Percentiles rank a stretch among this genome's conserved stretches.
These are phyloP conservation scores for Nymphalis urticae DNA, from an alignment of 2,888 invertebrate species.

Conservation along the genomic window DNA sequence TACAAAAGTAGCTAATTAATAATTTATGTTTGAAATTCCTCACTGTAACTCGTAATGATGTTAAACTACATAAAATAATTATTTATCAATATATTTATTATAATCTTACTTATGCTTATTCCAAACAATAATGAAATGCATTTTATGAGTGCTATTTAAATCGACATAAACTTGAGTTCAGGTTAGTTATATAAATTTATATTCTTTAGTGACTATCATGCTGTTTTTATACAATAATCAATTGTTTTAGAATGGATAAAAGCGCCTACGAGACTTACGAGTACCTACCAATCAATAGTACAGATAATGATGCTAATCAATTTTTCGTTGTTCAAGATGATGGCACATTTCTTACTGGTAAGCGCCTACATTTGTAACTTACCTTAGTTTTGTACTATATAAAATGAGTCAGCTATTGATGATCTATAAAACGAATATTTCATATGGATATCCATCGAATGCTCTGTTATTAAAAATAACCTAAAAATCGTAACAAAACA, in stretches of 20 bases:
- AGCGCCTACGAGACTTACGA: constrained; percentile 64
- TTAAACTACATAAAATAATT: constrained; percentile 8
- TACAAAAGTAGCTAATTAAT: not conserved
- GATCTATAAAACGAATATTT: no score
- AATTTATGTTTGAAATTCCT: constrained; percentile 2
- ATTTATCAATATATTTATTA: not conserved
- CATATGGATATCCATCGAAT: no score
- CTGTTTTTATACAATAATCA: not conserved
- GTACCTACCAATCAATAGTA: constrained; percentile 51
- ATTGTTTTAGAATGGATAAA: constrained; percentile 58
- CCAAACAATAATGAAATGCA: constrained; percentile 8
- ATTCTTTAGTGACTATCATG: not conserved
- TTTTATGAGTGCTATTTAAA: constrained; percentile 1
- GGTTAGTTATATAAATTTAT: constrained; percentile 21
- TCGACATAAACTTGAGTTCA: not conserved
- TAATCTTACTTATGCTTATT: constrained; percentile 1
- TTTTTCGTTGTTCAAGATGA: constrained; percentile 70
- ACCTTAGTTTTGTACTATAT: no score
- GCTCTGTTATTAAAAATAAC: not conserved
- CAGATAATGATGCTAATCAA: constrained; percentile 54
- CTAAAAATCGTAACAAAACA: not conserved
- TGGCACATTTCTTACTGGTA: constrained; percentile 62
- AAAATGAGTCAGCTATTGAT: no score
- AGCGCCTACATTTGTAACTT: constrained; percentile 19
- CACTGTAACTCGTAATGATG: not conserved